These are phyloP conservation scores for Tachysurus vachellii DNA, from an alignment of 2,113 vertebrate species.

Conservation along the genomic window DNA sequence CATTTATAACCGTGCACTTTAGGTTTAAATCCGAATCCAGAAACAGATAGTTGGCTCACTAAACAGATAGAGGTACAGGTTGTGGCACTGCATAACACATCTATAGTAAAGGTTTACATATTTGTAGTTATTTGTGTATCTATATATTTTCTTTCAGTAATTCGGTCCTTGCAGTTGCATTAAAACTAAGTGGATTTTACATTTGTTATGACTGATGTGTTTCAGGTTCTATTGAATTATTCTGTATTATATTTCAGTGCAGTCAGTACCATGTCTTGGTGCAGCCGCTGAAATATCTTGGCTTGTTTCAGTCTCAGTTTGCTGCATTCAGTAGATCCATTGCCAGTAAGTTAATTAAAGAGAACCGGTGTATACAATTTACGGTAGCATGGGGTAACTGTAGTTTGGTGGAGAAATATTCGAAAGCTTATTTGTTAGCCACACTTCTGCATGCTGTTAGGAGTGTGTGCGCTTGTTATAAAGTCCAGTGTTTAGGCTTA, in stretches of 20 bases:
- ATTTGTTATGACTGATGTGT: neutral
- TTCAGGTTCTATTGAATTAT: neutral
- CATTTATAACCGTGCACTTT: neutral
- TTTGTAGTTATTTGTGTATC: neutral
- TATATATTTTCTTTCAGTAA: constrained; percentile 5
- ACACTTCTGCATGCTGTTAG: neutral
- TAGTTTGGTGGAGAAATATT: neutral
- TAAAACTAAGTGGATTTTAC: neutral
- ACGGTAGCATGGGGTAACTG: constrained; percentile 11
- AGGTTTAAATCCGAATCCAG: neutral
- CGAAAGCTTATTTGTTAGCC: neutral
- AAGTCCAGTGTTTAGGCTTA: neutral
- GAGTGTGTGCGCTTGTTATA: neutral
- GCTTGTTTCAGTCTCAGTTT: constrained; percentile 28
- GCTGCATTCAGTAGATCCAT: constrained; percentile 10
- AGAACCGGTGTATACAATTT: neutral
- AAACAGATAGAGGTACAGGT: neutral
- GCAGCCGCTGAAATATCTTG: neutral
- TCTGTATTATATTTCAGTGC: neutral
- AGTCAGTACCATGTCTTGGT: neutral
- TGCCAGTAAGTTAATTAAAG: constrained; percentile 17
- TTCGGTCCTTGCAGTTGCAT: neutral
- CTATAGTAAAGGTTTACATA: neutral
- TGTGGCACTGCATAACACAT: neutral
- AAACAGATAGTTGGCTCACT: neutral